Base-by-base conservation (phyloP, 2,888 invertebrate genomes). In the Lobophora halterata region DNA sequence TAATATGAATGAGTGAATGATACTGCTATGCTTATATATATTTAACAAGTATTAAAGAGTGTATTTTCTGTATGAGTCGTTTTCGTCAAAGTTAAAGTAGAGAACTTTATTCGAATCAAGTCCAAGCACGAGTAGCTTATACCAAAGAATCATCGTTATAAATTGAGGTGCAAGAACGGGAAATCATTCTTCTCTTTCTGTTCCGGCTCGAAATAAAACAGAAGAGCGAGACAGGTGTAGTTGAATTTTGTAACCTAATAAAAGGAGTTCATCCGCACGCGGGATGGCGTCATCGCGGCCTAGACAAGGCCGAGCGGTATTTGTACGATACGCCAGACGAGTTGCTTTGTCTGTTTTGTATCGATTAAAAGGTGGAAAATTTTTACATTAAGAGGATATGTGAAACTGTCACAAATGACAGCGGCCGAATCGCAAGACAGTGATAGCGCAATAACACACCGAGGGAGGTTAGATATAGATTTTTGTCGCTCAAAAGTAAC, bases 251-350 rank as follows among this genome's bases (percentile, higher is more conserved):
- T 72, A 70, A 72, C 70, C 74, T 58, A 78, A 79, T 78, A 79
- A 80, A 82, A 82, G 67, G 67, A 76, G 74, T 78, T 69, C 75
- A 71, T 76, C 71, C 66, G 69, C 72, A 75, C 73, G 68, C 73
- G 74, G 78, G 72, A 82, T 87, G 86, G 83, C 86, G 86, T 87
- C 86, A 85, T 70, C 78, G 73, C 72, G 86, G 85, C 86, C 86
- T 87, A 86, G 86, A 83, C 86, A 86, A 86, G 86, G 86, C 83
- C 86, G 86, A 72, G 71, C 85, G 82, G 83, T 80, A 76, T 80
- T 82, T 77, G 65, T 77, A 79, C 76, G 70, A 68, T 73, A 80
- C 77, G 73, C 73, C 81, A 79, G 80, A 79, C 78, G 65, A 65
- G 33, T n/a, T 62, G 65, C 76, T 73, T 78, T 79, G 80, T 80